Evolutionary conservation across 2,113 vertebrate species (phyloP).

Genomic region (Guaruba guarouba): DNA sequence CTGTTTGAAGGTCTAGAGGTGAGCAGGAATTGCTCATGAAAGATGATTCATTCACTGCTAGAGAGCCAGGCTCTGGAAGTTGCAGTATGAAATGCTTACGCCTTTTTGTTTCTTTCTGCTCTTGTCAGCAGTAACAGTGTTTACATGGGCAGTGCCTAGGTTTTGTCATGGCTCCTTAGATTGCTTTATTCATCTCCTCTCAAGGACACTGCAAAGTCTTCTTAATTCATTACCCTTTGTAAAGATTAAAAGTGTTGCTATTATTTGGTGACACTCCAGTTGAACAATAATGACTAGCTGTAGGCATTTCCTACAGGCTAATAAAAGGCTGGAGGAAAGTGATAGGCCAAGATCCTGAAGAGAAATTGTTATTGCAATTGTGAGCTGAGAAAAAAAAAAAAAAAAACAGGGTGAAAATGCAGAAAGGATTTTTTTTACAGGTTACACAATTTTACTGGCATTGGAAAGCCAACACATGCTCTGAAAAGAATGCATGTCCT

Average conservation of each 20-base stretch:
- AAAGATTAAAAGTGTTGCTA: background rate
- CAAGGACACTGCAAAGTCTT: background rate
- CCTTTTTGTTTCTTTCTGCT: background rate
- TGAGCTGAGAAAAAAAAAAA: background rate
- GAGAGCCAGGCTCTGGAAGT: background rate
- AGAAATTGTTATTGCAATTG: background rate
- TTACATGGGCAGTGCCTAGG: background rate
- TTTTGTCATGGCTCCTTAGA: accelerated
- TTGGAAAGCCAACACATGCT: background rate
- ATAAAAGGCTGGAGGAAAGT: background rate
- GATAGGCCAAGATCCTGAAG: background rate
- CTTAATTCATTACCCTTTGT: background rate
- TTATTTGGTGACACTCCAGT: background rate
- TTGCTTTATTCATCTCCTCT: background rate
- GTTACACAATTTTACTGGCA: background rate
- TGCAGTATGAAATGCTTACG: background rate
- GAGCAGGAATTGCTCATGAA: background rate
- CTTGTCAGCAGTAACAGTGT: background rate
- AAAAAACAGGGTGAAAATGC: background rate
- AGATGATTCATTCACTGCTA: background rate
- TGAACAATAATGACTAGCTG: background rate
- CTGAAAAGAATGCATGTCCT: background rate
- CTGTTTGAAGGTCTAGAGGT: background rate
- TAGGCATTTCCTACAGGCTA: background rate
- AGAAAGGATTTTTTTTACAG: background rate